Evolutionary conservation across 2,888 invertebrate species (phyloP), one percentile per base, ranked within the genome.

Genomic region (Xiphydria camelus): DNA sequence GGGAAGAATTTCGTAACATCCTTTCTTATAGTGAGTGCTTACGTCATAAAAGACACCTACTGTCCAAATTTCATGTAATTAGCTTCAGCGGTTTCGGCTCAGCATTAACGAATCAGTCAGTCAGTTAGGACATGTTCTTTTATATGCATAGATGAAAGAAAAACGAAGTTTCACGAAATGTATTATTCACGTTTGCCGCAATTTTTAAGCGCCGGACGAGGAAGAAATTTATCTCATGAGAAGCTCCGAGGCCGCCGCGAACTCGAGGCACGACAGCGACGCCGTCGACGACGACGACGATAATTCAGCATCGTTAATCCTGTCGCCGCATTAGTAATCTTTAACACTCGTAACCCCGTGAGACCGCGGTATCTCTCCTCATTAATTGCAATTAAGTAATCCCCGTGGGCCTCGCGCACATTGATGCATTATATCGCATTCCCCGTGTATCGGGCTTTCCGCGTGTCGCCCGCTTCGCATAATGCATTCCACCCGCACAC

Each of bases 301-400:
- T 73, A 71, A 73, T 65, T 73, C 69, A 73, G 45, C 66, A 66
- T 68, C 68, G 68, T 73, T 71, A 73, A 73, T 72, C 67, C 69
- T 61, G 68, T 66, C 64, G 64, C 68, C 69, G 62, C 68, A 68
- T 73, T 71, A 70, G 66, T 72, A 70, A 69, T 68, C 66, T 61
- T 66, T 66, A 66, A 66, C 60, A 66, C 62, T 59, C 57, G 47
- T 58, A 61, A 68, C 62, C 68, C 59, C 54, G 52, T 64, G 60
- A 59, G 59, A 51, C 59, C 51, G 64, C 64, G 67, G 66, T 74
- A 73, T 71, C 69, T 71, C 62, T 61, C 54, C 70, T 71, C 74
- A 73, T 75, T 75, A 75, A 75, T 75, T 75, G 72, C 72, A 75
- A 75, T 75, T 74, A 73, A 70, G 68, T 67, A 66, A 73, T 68